These are phyloP conservation scores for Enteromius anoplus DNA, from an alignment of 2,797 vertebrate genomes.

Conservation along the genomic window DNA sequence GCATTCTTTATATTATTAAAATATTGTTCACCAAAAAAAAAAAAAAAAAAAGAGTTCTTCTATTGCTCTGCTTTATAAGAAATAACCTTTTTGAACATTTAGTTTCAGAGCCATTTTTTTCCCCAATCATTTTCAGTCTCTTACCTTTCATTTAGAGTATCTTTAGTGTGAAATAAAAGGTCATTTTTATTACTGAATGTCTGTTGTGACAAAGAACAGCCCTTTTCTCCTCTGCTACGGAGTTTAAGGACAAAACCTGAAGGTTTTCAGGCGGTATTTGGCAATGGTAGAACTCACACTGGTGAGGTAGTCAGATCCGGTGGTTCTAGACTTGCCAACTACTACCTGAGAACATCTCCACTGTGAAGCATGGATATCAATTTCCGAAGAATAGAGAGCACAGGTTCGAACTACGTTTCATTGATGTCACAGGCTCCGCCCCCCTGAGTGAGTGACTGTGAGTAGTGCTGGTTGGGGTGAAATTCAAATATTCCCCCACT, in stretches of 20 bases:
- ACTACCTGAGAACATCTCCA: conserved; percentile 78
- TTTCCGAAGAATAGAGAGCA: neutral
- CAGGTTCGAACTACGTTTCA: neutral
- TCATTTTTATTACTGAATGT: neutral
- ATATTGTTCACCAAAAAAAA: neutral
- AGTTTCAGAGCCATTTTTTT: neutral
- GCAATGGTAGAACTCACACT: conserved; percentile 99
- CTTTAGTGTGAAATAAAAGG: neutral
- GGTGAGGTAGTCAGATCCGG: conserved; percentile 98
- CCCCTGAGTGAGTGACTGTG: conserved; percentile 81
- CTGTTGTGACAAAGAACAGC: neutral
- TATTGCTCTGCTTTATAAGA: neutral
- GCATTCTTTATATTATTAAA: neutral
- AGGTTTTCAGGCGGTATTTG: conserved; percentile 89
- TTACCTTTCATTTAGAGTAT: neutral
- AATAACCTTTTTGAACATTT: neutral
- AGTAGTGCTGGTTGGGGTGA: conserved; percentile 82
- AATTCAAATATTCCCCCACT: conserved; percentile 73
- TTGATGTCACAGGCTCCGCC: conserved; percentile 12
- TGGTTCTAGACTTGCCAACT: conserved; percentile 99
- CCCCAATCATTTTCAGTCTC: neutral
- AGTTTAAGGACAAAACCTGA: conserved; percentile 47
- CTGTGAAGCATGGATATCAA: conserved; percentile 7
- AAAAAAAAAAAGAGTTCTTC: neutral
- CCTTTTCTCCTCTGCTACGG: neutral